Evolutionary conservation across 1,140 invertebrate species (phyloP).

Genomic region (Aphaenogaster rudis): DNA sequence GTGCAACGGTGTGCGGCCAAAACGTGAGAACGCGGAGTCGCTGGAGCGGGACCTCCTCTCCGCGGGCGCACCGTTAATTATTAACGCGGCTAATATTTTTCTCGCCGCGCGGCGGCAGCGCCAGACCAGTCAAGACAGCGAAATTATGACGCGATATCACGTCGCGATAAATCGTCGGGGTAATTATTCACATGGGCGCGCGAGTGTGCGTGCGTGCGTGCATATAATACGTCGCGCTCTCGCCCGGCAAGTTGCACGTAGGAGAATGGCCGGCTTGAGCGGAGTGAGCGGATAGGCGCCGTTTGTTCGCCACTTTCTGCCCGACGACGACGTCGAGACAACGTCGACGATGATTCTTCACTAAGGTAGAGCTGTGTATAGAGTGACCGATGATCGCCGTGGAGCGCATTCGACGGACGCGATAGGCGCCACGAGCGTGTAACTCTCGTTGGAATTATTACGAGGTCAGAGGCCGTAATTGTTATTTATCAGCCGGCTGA

Average conservation of each 20-base stretch:
- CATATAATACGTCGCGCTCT: slow-evolving; percentile 25
- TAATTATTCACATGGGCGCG: slow-evolving; percentile 69
- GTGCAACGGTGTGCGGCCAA: background rate
- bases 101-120: slow-evolving; percentile 46
- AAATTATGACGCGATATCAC: slow-evolving; percentile 75
- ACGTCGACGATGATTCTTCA: slow-evolving; percentile 11
- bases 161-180: slow-evolving; percentile 73
- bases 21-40: slow-evolving; percentile 61
- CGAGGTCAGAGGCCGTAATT: slow-evolving; percentile 56
- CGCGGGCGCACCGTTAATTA: slow-evolving; percentile 67
- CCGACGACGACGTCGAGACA: slow-evolving; percentile 9
- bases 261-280: slow-evolving; percentile 40
- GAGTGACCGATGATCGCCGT: slow-evolving; percentile 10
- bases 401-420: background rate
- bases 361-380: background rate
- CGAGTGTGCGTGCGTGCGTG: slow-evolving; percentile 9
- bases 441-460: slow-evolving; percentile 49
- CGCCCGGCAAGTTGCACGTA: slow-evolving; percentile 23
- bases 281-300: slow-evolving; percentile 41
- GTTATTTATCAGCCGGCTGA: slow-evolving; percentile 48
- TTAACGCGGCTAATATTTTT: slow-evolving; percentile 71
- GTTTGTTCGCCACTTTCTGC: slow-evolving; percentile 44
- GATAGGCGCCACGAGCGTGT: slow-evolving; percentile 38
- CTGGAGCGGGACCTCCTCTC: slow-evolving; percentile 32
- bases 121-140: slow-evolving; percentile 52